phyloP scores from a whole-genome alignment of 2,888 invertebrate genomes.

The Notodonta dromedarius region DNA sequence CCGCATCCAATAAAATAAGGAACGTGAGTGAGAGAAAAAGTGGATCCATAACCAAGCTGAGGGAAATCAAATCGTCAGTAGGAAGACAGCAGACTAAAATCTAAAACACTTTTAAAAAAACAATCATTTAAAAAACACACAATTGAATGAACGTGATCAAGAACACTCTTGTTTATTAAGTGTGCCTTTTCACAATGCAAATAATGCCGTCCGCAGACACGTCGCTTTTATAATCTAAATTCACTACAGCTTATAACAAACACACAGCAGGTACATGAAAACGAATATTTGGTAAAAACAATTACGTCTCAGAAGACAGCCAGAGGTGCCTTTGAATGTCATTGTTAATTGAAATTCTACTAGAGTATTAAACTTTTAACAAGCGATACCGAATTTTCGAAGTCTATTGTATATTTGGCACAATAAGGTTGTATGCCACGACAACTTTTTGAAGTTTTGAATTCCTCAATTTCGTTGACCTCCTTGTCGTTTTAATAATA shows the following conservation, averaged over 20 bases:
- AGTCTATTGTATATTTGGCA: conserved; percentile 21
- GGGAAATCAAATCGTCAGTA: too few species aligned
- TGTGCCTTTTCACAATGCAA: not conserved
- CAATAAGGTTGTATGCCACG: conserved; percentile 33
- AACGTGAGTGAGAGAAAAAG: too few species aligned
- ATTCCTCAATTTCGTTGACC: conserved; percentile 27
- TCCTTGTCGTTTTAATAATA: conserved; percentile 12
- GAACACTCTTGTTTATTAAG: conserved; percentile 11
- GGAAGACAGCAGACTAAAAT: too few species aligned
- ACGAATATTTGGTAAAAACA: conserved; percentile 11
- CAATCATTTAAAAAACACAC: not conserved
- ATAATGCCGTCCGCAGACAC: conserved; percentile 7
- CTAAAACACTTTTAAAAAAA: not conserved
- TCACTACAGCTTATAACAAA: conserved; percentile 3
- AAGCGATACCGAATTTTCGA: conserved; percentile 25
- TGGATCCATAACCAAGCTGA: too few species aligned
- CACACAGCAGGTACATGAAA: not conserved
- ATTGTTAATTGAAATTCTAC: conserved; percentile 16
- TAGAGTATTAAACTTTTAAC: conserved; percentile 22
- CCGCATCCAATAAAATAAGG: too few species aligned
- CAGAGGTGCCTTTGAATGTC: conserved; percentile 13
- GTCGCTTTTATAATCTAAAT: not conserved
- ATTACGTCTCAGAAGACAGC: conserved; percentile 13
- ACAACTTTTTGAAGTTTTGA: conserved; percentile 23
- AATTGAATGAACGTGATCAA: conserved; percentile 1